These are phyloP conservation scores for Chloroceryle inda DNA, from an alignment of 2,797 vertebrate genomes.

Conservation along the genomic window DNA sequence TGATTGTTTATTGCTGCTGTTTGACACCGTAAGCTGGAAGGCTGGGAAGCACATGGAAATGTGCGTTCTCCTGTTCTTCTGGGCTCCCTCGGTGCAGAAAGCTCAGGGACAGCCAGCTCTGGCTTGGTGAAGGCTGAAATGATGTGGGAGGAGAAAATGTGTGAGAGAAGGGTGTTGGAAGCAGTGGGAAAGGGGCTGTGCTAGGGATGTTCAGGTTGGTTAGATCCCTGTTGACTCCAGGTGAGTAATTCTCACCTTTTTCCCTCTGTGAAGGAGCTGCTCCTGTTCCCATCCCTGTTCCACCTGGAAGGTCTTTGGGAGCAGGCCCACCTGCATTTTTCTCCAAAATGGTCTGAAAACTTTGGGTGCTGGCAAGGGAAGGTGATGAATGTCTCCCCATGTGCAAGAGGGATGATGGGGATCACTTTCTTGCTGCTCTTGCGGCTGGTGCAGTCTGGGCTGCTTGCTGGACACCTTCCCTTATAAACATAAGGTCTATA, in stretches of 20 bases:
- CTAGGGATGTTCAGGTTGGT: not conserved
- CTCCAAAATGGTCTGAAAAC: not conserved
- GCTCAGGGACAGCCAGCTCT: not conserved
- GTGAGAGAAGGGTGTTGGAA: conserved; percentile 11
- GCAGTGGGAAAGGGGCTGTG: not conserved
- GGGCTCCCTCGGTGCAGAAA: not conserved
- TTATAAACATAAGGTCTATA: not conserved
- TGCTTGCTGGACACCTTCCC: not conserved
- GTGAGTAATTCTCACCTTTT: conserved; percentile 31
- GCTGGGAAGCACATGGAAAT: not conserved
- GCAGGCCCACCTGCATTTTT: not conserved
- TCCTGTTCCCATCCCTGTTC: not conserved
- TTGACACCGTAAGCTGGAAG: not conserved
- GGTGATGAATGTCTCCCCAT: not conserved
- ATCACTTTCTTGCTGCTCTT: not conserved
- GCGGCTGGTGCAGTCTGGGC: not conserved
- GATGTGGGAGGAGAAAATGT: not conserved
- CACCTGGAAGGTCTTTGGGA: not conserved
- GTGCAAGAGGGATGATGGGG: not conserved
- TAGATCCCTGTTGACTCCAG: not conserved
- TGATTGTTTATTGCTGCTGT: not conserved
- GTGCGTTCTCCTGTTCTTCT: not conserved
- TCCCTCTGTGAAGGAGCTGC: not conserved
- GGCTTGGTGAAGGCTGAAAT: conserved; percentile 1
- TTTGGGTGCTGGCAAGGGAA: not conserved